Evolutionary conservation across 2,113 vertebrate species (phyloP).

Genomic region (Opisthocomus hoazin): DNA sequence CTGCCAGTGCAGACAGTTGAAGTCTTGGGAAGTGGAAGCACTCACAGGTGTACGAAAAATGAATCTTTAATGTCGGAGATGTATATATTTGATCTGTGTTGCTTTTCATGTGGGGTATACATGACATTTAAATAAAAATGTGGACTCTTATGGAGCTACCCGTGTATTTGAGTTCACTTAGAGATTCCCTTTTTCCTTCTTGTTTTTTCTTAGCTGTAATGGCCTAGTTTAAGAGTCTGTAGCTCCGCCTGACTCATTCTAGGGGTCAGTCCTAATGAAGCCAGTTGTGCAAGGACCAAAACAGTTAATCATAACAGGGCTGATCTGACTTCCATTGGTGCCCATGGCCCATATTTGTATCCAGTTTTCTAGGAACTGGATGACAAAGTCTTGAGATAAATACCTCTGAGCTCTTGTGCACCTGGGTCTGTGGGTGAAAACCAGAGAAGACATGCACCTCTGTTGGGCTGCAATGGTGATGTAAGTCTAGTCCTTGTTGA

Average conservation of each 20-base stretch:
- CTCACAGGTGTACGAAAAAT: conserved; percentile 38
- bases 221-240: conserved; percentile 7
- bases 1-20: conserved; percentile 55
- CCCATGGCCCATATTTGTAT: background rate
- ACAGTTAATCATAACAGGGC: background rate
- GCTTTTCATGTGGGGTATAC: conserved; percentile 56
- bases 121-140: conserved; percentile 60
- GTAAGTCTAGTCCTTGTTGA: background rate
- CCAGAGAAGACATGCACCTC: background rate
- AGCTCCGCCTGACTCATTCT: background rate
- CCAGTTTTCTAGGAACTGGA: background rate
- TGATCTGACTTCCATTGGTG: background rate
- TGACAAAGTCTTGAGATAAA: background rate
- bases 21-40: conserved; percentile 58
- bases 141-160: background rate
- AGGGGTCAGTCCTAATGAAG: background rate
- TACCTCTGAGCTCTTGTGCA: background rate
- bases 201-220: background rate
- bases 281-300: background rate
- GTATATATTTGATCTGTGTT: conserved; percentile 42
- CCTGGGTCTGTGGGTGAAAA: background rate
- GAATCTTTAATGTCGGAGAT: conserved; percentile 52
- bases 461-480: background rate
- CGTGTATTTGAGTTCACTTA: background rate
- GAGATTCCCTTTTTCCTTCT: background rate